These are phyloP conservation scores for Anabacerthia variegaticeps DNA, from an alignment of 2,797 vertebrate species.

Conservation along the genomic window DNA sequence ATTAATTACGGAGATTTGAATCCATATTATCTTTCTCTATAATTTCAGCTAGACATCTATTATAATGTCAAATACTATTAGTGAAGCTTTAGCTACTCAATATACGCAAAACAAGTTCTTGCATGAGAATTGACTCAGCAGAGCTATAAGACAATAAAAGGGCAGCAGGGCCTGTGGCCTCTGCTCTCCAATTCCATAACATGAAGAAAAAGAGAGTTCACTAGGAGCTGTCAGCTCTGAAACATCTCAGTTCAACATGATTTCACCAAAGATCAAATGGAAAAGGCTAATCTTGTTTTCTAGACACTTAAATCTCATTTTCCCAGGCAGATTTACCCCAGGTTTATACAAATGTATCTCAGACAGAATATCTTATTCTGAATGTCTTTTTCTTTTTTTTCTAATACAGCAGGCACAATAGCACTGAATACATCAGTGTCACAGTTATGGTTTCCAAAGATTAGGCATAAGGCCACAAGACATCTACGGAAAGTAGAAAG, in stretches of 20 bases:
- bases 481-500: background rate
- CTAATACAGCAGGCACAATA: conserved; percentile 25
- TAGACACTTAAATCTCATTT: conserved; percentile 71
- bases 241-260: conserved; percentile 68
- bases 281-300: conserved; percentile 71
- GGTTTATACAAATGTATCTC: conserved; percentile 50
- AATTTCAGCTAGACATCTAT: conserved; percentile 68
- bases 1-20: conserved; percentile 62
- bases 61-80: conserved; percentile 60
- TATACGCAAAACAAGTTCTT: conserved; percentile 55
- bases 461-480: background rate
- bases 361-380: conserved; percentile 58
- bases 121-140: conserved; percentile 59
- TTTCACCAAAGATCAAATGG: conserved; percentile 70
- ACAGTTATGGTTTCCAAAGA: conserved; percentile 10
- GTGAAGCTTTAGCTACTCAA: conserved; percentile 30
- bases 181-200: conserved; percentile 62
- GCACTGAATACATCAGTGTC: conserved; percentile 41
- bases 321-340: conserved; percentile 56
- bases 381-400: background rate
- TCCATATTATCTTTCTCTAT: conserved; percentile 40
- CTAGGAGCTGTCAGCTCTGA: conserved; percentile 49
- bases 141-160: conserved; percentile 63
- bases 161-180: conserved; percentile 44
- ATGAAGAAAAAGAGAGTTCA: conserved; percentile 70